phyloP scores from a whole-genome alignment of 2,113 vertebrate genomes.

The Sinocyclocheilus anshuiensis region DNA sequence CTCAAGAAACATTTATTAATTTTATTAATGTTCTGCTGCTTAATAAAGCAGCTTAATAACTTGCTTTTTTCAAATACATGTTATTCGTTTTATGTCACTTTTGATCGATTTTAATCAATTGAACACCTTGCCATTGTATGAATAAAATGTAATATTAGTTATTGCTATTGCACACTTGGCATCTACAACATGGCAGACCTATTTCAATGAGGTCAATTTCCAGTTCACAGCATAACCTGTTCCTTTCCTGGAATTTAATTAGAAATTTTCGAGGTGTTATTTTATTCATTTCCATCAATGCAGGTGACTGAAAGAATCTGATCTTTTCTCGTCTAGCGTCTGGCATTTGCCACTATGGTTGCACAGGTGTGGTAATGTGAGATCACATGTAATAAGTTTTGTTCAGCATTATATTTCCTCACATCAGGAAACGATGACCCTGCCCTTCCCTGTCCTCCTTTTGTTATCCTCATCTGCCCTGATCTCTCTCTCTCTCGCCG shows the following conservation, averaged over 20 bases:
- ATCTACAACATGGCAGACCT: background rate
- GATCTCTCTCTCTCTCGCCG: background rate
- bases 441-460: background rate
- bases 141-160: background rate
- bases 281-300: background rate
- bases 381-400: constrained; percentile 13
- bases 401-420: constrained; percentile 5
- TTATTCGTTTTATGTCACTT: background rate
- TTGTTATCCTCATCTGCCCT: background rate
- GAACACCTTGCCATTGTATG: too few relatives aligned
- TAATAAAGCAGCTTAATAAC: background rate
- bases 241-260: background rate
- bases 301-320: background rate
- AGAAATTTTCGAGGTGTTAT: background rate
- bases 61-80: too few relatives aligned
- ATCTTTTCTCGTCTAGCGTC: background rate
- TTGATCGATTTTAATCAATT: too few relatives aligned
- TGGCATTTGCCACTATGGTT: background rate
- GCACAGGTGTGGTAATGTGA: background rate
- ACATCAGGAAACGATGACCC: background rate
- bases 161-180: background rate
- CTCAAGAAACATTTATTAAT: background rate
- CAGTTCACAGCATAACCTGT: background rate
- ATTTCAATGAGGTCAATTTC: background rate
- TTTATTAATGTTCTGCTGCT: background rate